Conservation (phyloP, 1,140 invertebrate species). For the Apis florea region DNA sequence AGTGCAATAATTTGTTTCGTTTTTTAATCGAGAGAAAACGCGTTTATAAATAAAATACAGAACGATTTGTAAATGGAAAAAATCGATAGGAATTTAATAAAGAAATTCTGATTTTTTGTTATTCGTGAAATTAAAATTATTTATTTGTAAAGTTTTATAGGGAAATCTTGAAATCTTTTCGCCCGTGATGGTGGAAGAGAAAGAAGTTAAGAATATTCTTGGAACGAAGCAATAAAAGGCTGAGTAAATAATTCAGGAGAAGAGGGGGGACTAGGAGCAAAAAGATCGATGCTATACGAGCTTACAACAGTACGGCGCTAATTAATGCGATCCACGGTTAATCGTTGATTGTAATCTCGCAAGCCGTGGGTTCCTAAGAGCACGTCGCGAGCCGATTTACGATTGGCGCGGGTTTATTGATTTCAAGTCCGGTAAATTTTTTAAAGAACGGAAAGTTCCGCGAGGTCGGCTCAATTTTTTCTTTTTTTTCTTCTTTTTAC, state of each 20-base stretch:
- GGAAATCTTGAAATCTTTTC: not conserved
- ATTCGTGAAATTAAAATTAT: too few species aligned
- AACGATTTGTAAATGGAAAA: too few species aligned
- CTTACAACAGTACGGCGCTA: not conserved
- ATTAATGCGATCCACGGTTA: constrained; percentile 9
- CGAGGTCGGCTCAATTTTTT: not conserved
- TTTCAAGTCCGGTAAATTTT: not conserved
- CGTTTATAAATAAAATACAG: too few species aligned
- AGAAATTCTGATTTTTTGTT: too few species aligned
- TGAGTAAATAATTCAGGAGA: not conserved
- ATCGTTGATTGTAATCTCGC: not conserved
- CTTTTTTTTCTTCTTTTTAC: not conserved
- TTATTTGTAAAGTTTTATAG: too few species aligned
- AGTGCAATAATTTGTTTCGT: too few species aligned
- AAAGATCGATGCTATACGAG: not conserved
- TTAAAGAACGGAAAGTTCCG: not conserved
- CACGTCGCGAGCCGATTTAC: not conserved
- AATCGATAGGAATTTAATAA: too few species aligned
- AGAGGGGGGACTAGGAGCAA: too few species aligned
- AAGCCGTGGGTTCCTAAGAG: too few species aligned
- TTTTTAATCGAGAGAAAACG: too few species aligned
- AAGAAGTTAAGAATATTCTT: not conserved
- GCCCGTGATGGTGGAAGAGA: too few species aligned
- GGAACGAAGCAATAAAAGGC: not conserved
- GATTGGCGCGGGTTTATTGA: not conserved